Base-by-base conservation (phyloP, 2,888 invertebrate genomes). In the Drosophila nr. perissopoda region DNA sequence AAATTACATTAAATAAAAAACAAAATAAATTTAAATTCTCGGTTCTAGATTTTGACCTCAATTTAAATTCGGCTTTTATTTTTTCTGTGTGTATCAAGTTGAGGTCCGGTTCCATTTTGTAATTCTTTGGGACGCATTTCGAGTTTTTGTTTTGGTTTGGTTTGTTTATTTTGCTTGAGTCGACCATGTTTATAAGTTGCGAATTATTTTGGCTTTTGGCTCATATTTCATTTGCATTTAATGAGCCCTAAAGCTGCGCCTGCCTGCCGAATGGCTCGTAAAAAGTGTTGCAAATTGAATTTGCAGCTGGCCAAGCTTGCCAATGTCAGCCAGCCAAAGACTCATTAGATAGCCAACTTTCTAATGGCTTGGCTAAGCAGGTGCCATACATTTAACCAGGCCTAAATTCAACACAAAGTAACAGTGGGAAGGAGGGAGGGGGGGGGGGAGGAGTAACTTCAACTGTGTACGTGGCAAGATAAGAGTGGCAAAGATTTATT, bases 401-500 rank as follows among this genome's bases (percentile, higher is more conserved):
- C 75, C 78, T 56, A 62, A 42, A 31, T 33, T 31, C 57, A 48
- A 38, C 40, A 27, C 62, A 62, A 67, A 56, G 51, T 29, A 4
- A 5, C 10, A n/a, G 4, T 18, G 18, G 0, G 13, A 3, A 1
- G 11, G 10, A 18, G 27, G 6, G 16, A n/a, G 18, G 16, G 0
- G 16, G 8, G 8, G 3, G 6, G 13, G 16, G 16, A 13, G 6
- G 16, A 25, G 27, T 25, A n/a, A 36, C n/a, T 38, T 38, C 2
- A 36, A 36, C n/a, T 57, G 57, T 57, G 81, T 78, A 74, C 73
- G 73, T 78, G 71, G 69, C 79, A 81, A 79, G 91, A 91, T 91
- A 91, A 91, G 84, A 83, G 85, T 71, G 71, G 66, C 91, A 72
- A 91, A 92, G 92, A 92, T 92, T 92, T 92, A 92, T 92, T 90